A percentile compares a stretch with the other conserved stretches of the same genome.
Evolutionary conservation across 2,797 vertebrate species (phyloP).

Genomic region (Hypotaenidia okinawae): DNA sequence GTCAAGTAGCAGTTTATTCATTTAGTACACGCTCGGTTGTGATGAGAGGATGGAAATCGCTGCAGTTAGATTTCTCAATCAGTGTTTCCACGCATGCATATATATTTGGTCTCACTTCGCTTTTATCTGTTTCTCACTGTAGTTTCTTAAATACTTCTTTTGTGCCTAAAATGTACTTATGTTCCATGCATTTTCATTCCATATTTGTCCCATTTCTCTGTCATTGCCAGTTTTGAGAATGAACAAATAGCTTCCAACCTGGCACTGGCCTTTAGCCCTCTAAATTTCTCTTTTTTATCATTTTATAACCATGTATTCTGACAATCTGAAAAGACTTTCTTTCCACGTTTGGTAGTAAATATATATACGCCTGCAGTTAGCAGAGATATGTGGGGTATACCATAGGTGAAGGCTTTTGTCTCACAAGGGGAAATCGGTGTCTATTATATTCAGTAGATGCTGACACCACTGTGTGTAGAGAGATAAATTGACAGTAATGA

Average conservation of each 20-base stretch:
- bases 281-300: not conserved
- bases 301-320: not conserved
- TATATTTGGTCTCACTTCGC: slow-evolving; percentile 35
- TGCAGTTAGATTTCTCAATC: slow-evolving; percentile 46
- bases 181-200: not conserved
- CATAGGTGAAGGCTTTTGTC: not conserved
- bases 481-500: not conserved
- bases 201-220: not conserved
- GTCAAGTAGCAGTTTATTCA: slow-evolving; percentile 64
- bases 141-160: slow-evolving; percentile 4
- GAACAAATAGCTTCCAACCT: not conserved
- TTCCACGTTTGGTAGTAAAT: not conserved
- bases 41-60: slow-evolving; percentile 43
- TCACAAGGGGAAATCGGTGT: not conserved
- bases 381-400: not conserved
- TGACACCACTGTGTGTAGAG: not conserved
- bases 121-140: slow-evolving; percentile 17
- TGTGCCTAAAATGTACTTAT: slow-evolving; percentile 18
- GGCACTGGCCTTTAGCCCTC: not conserved
- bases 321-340: not conserved
- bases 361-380: not conserved
- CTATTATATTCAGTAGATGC: not conserved
- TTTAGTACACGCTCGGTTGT: slow-evolving; percentile 3
- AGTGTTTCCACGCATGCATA: not conserved
- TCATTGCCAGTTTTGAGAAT: slow-evolving; percentile 15